Base-by-base conservation (phyloP, 2,888 invertebrate genomes). In the Amblyteles armatorius region DNA sequence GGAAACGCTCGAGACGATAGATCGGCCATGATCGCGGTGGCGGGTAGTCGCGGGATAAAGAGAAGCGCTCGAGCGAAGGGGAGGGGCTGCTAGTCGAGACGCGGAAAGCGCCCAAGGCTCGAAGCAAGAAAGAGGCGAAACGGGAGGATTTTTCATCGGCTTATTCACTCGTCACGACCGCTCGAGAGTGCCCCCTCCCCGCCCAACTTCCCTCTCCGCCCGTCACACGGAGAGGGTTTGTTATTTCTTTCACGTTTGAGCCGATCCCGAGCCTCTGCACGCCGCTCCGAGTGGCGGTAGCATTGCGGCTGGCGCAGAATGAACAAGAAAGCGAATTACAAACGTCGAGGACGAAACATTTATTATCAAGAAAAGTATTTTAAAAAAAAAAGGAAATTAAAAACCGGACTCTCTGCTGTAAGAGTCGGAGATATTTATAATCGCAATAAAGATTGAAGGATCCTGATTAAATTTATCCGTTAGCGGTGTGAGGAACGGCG, bases 1-100 rank as follows among this genome's bases (percentile, higher is more conserved):
- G 87, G 86, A 86, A 87, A 87, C 84, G 89, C 88, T 90, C 86
- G 88, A 83, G 88, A 87, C 88, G 86, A 87, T 89, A 88, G 89
- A 87, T 87, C 88, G 86, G 83, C 82, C 81, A 84, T 86, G 86
- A 87, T 87, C 86, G 87, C 82, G 71, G 74, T 84, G 72, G 80
- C 72, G 84, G 60, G 36, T 52, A 52, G 67, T 68, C 50, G 79
- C 78, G 69, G 69, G 48, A 67, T 36, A 55, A 74, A 73, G 73
- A 72, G 63, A 36, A 72, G 67, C 78, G 74, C 77, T 67, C 60
- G 29, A 48, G 63, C 33, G 57, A 69, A 57, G 68, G 60, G 65
- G 63, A 68, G 69, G 33, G 33, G 76, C 36, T 19, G 67, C 76
- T 22, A 55, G 72, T 44, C 50, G 77, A 79, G 72, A 73, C 79